Percentiles rank a stretch among this genome's conserved stretches.
Evolutionary conservation across 1,140 invertebrate genomes (phyloP).

Genomic region (Xylocopa sonorina): DNA sequence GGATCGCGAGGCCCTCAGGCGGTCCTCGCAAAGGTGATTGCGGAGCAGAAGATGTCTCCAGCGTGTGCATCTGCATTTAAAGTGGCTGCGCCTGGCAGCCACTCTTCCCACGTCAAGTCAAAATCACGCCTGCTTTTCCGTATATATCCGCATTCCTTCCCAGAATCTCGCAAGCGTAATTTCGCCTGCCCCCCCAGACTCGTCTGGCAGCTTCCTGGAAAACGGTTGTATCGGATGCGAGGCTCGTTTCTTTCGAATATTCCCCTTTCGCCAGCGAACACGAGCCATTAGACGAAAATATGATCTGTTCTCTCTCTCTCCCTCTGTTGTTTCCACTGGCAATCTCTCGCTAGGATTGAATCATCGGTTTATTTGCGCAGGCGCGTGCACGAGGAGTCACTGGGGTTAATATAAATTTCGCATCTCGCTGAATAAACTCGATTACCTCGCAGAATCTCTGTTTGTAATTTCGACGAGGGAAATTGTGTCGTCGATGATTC

Average conservation of each 20-base stretch:
- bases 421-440: neutral
- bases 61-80: slow-evolving; percentile 67
- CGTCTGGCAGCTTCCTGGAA: too few species aligned
- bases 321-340: neutral
- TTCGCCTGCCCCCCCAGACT: neutral
- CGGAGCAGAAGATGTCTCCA: slow-evolving; percentile 49
- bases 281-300: too few species aligned
- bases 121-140: slow-evolving; percentile 64
- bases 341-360: neutral
- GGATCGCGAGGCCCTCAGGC: neutral
- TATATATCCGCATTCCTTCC: slow-evolving; percentile 31
- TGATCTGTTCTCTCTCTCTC: neutral
- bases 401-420: slow-evolving; percentile 10
- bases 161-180: slow-evolving; percentile 45
- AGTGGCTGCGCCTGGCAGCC: slow-evolving; percentile 65
- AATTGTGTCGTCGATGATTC: neutral
- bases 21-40: slow-evolving; percentile 37
- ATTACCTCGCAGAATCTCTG: slow-evolving; percentile 10
- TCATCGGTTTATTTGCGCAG: neutral
- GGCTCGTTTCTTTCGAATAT: slow-evolving; percentile 35
- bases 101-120: slow-evolving; percentile 58
- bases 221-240: slow-evolving; percentile 35
- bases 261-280: too few species aligned
- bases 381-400: neutral
- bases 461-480: neutral